Base-by-base conservation (phyloP, 2,888 invertebrate genomes). In the Dicycla oo region DNA sequence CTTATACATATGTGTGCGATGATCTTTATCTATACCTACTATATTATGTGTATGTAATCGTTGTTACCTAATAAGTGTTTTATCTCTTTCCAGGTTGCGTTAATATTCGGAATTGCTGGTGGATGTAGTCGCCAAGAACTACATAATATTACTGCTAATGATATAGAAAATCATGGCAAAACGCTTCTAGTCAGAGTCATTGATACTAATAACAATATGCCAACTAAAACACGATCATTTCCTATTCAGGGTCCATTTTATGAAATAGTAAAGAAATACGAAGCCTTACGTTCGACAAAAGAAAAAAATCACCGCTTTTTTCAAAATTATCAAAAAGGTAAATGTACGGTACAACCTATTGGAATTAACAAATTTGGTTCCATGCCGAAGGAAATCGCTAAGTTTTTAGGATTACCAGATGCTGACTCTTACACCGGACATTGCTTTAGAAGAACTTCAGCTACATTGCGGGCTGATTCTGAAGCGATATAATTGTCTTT, bases 101-200 rank as follows among this genome's bases (percentile, higher is more conserved):
- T 72, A 45, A 75, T 72, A 74, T 72, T 72, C 34, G 75, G 64
- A 38, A 45, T 74, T 3, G 75, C 64, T 34, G 71, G 71, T 13
- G 75, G 45, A 38, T 72, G 71, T 45, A 53, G n/a, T 7, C 63
- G n/a, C 7, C 26, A 45, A n/a, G 71, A 72, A 38, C 26, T 72
- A 53, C 75, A 45, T 11, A 45, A 38, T 18, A 74, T 72, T 30
- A 53, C 38, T 20, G 45, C 34, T 26, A 45, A 51, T 11, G 71
- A 72, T 11, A 8, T 72, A n/a, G 51, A 75, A 38, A 26, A 45
- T 53, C 51, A 72, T 18, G 75, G 47, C 34, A 53, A 45, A 20
- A 53, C 38, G 51, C 26, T 75, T 53, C 3, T 75, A 20, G 65
- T 75, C 18, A 53, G n/a, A 34, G 45, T 72, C 11, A 53, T 18